Conservation (phyloP, 1,140 invertebrate genomes). For the Tigriopus japonicus region DNA sequence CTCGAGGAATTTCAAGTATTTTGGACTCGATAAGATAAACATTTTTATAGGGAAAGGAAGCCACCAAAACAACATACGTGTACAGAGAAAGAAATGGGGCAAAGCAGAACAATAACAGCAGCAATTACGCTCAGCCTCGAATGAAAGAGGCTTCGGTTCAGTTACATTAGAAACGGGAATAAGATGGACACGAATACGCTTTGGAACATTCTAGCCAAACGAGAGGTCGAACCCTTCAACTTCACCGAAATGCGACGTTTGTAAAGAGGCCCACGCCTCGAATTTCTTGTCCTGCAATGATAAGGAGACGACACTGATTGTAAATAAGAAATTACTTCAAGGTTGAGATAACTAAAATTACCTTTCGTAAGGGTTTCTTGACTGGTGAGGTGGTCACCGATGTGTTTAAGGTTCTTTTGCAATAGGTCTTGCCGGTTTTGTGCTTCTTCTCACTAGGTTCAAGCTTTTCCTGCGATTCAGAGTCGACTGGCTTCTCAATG, state of each 20-base stretch:
- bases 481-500: background rate
- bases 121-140: too few species aligned
- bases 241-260: background rate
- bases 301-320: background rate
- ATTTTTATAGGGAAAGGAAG: too few species aligned
- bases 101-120: too few species aligned
- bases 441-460: background rate
- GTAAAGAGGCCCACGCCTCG: background rate
- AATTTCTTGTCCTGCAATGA: background rate
- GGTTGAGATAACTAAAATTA: background rate
- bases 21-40: too few species aligned
- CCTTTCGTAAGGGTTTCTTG: background rate
- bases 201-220: background rate
- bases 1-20: too few species aligned
- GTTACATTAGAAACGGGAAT: too few species aligned
- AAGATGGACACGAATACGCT: too few species aligned
- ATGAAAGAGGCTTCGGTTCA: too few species aligned
- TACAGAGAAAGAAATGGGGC: too few species aligned
- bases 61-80: too few species aligned
- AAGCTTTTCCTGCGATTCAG: background rate
- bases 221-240: background rate
- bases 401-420: background rate
- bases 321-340: background rate
- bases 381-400: background rate
- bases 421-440: background rate